phyloP scores from a whole-genome alignment of 1,140 invertebrate species.

The Lepidurus couesii region DNA sequence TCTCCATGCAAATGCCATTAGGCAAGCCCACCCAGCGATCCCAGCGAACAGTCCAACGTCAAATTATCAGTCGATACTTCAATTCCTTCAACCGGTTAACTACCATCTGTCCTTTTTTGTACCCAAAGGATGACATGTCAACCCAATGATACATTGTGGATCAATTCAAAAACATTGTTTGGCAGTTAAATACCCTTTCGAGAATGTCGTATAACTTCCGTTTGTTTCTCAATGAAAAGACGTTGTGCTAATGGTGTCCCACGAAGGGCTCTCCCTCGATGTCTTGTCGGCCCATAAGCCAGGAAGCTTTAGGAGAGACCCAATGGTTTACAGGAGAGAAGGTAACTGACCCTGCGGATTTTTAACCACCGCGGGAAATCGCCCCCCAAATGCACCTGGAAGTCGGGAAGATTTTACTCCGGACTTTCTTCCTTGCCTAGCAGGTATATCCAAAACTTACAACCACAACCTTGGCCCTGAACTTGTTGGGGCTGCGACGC shows the following conservation, averaged over 20 bases:
- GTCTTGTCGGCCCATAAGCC: not conserved
- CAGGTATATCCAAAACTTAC: not conserved
- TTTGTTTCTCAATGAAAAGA: not conserved
- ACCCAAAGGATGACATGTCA: no score
- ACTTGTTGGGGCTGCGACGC: conserved; percentile 7
- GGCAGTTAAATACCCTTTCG: not conserved
- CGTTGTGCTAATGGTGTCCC: not conserved
- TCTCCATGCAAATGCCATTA: not conserved
- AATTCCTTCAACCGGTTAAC: not conserved
- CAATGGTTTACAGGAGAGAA: conserved; percentile 5
- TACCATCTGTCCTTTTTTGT: no score
- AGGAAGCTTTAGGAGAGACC: not conserved
- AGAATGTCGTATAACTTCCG: conserved; percentile 13
- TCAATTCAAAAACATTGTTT: not conserved
- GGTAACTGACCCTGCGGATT: conserved; percentile 20
- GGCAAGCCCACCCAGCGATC: not conserved
- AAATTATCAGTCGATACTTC: not conserved
- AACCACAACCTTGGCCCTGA: conserved; percentile 14
- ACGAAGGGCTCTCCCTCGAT: not conserved
- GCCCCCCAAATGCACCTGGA: not conserved
- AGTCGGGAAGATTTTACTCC: not conserved
- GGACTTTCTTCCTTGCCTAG: conserved; percentile 13
- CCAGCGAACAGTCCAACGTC: not conserved
- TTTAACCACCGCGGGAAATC: conserved; percentile 14
- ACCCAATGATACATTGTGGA: no score